Evolutionary conservation across 2,797 vertebrate genomes (phyloP), one percentile per base, ranked within the genome.

Genomic region (Alfaro cultratus): DNA sequence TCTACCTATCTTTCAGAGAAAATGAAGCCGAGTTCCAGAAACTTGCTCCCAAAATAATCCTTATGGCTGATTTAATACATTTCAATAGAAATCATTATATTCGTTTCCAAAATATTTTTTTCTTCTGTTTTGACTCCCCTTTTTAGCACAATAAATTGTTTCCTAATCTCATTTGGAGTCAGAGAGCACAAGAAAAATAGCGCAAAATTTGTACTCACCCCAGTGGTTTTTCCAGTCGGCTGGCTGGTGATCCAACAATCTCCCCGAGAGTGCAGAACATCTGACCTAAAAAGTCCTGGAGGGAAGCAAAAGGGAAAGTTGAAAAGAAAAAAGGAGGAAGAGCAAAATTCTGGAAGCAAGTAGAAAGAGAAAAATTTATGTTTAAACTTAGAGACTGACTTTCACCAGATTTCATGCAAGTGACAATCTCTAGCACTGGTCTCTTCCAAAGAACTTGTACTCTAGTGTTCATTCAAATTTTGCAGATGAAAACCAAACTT

Each of bases 241-340:
- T 98, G 85, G 97, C 98, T 0, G 97, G 95, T 1, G 98, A 99
- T 84, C 98, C 98, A 82, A 99, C 97, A 0, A 99, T 98, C 93
- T 99, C 98, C 1, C 98, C 98, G 1, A 99, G 96, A 47, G 98
- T 99, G 84, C 98, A 99, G 94, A 98, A 98, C 80, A 96, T 96
- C 93, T 99, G 98, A 81, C 98, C 98, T 90, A 99, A 95, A 90
- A 99, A 99, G 94, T 99, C 98, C 98, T 99, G 89, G 21, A 71
- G 78, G 76, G 55, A 78, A 75, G 55, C 72, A 46, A n/a, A 23
- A 78, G 73, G 49, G 47, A 81, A 75, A 5, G 26, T 60, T 77
- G 18, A 76, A 53, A 71, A 12, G 39, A 34, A 68, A 5, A 67
- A 64, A 67, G 11, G 23, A 72, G 18, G 49, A 29, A 47, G 41